These are phyloP conservation scores for Octopus bimaculoides DNA, from an alignment of 1,140 invertebrate species.

Conservation along the genomic window DNA sequence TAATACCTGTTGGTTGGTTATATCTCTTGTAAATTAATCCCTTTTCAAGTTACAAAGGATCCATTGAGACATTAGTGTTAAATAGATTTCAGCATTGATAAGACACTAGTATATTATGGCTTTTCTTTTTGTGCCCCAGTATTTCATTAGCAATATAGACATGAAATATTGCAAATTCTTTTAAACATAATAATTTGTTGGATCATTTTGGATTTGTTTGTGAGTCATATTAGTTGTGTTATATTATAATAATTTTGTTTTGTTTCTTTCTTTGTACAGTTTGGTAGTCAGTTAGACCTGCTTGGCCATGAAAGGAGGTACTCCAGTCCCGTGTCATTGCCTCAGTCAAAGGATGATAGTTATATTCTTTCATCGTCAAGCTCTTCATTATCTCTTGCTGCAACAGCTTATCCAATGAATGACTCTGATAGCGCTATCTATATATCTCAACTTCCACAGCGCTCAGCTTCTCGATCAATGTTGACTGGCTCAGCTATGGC, in stretches of 20 bases:
- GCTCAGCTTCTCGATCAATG: conserved; percentile 17
- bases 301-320: conserved; percentile 33
- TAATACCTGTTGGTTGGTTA: too few species aligned
- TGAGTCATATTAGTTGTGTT: too few species aligned
- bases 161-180: too few species aligned
- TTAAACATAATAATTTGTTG: too few species aligned
- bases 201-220: too few species aligned
- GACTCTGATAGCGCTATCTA: conserved; percentile 11
- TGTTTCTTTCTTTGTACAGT: conserved; percentile 25
- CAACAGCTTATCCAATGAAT: conserved; percentile 1
- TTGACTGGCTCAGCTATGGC: conserved; percentile 21
- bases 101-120: too few species aligned
- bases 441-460: conserved; percentile 6
- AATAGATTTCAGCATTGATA: too few species aligned
- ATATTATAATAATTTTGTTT: background rate
- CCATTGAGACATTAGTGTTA: too few species aligned
- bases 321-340: conserved; percentile 30
- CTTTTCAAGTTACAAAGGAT: too few species aligned
- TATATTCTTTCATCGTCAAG: conserved; percentile 39
- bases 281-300: conserved; percentile 36
- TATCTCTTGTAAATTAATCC: too few species aligned
- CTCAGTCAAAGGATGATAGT: conserved; percentile 43
- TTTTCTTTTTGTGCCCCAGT: too few species aligned
- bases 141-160: too few species aligned
- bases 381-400: conserved; percentile 16